Base-by-base conservation (phyloP, 1,140 invertebrate species). In the Vollenhovia emeryi region DNA sequence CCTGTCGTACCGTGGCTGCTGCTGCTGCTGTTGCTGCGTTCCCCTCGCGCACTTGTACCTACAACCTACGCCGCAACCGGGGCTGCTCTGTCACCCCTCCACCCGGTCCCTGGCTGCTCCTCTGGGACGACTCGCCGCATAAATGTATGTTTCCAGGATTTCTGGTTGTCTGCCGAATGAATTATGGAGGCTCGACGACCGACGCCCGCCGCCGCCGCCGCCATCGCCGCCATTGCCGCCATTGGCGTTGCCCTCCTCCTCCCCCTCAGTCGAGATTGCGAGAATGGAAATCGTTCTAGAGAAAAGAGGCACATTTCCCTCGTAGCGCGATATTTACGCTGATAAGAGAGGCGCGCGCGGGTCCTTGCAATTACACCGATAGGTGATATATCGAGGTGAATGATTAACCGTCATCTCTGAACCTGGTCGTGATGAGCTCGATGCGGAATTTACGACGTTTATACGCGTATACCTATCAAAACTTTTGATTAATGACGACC, bases 61-160 rank as follows among this genome's bases (percentile, higher is more conserved):
- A 82, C 78, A 71, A 82, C 27, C 78, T 43, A 71, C 66, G 64
- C 74, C 57, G 40, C 74, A 80, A 71, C 33, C 78, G 64, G 9
- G 64, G 18, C 24, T 13, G 76, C 73, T 84, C 80, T 76, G 84
- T 85, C 69, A 66, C 78, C 55, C 73, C 71, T 43, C 59, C 60
- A 55, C 83, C 7, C 48, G 8, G 36, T 27, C 36, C 33, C 43
- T 62, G n/a, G 64, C 15, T 60, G 43, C 55, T 71, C 87, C 87
- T 86, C 88, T 88, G 87, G 71, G 80, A 86, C 87, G 86, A 83
- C 68, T 91, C 85, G 84, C 86, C 85, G 88, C 87, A 91, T 92
- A 92, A 91, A 93, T 93, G 91, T 92, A 92, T 92, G 89, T 91
- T 90, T 89, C 84, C 91, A 92, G 92, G 91, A 92, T 91, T 93